phyloP scores from a whole-genome alignment of 2,113 vertebrate genomes.

The Chinchilla lanigera region DNA sequence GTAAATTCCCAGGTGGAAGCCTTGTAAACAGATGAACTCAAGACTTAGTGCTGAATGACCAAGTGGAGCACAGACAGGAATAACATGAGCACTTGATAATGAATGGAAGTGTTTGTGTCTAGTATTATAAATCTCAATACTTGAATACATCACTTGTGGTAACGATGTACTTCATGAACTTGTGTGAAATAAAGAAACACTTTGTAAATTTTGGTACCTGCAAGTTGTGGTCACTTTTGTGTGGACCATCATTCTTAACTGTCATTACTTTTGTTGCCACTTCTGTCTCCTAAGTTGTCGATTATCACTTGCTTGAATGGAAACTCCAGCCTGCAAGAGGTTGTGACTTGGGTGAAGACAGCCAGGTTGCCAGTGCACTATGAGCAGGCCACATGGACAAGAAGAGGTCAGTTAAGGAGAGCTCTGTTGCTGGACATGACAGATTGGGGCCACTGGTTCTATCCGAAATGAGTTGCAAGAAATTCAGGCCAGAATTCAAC shows the following conservation, averaged over 20 bases:
- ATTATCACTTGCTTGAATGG: not conserved
- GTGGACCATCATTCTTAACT: not conserved
- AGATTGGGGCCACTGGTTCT: not conserved
- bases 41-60: not conserved
- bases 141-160: not conserved
- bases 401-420: not conserved
- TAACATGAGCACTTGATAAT: not conserved
- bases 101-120: not conserved
- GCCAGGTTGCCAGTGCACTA: not conserved
- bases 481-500: not conserved
- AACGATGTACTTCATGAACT: not conserved
- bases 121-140: not conserved
- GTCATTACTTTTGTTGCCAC: not conserved
- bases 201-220: not conserved
- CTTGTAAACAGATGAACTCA: not conserved
- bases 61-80: not conserved
- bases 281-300: not conserved
- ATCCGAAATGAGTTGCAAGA: not conserved
- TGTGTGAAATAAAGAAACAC: not conserved
- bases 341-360: not conserved
- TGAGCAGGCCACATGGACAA: not conserved
- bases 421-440: not conserved
- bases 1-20: not conserved
- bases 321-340: not conserved
- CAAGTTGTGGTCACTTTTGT: not conserved